phyloP scores from a whole-genome alignment of 2,888 invertebrate genomes.

The Drymonia ruficornis region DNA sequence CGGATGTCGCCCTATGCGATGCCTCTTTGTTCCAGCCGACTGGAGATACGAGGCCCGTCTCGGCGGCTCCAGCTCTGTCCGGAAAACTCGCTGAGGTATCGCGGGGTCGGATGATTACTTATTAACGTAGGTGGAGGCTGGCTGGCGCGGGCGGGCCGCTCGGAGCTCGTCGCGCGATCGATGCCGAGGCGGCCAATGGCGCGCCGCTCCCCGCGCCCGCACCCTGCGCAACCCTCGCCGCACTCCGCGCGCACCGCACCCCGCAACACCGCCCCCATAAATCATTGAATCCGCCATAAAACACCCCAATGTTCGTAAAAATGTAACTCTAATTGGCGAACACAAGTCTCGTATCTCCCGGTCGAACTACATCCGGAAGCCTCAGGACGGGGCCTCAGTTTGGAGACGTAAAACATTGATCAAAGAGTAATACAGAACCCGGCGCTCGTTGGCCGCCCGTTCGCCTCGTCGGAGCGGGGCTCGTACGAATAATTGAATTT shows the following conservation, averaged over 20 bases:
- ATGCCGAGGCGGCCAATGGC: conserved; percentile 83
- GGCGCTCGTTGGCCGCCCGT: conserved; percentile 50
- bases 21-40: conserved; percentile 78
- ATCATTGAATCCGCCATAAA: conserved; percentile 84
- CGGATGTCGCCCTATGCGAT: conserved; percentile 73
- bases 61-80: conserved; percentile 76
- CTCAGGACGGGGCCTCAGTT: conserved; percentile 57
- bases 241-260: conserved; percentile 66
- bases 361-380: conserved; percentile 65
- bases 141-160: conserved; percentile 80
- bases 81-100: conserved; percentile 82
- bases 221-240: conserved; percentile 74
- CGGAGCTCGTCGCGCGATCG: conserved; percentile 79
- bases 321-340: conserved; percentile 82
- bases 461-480: conserved; percentile 59
- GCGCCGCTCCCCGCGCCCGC: conserved; percentile 73
- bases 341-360: conserved; percentile 74
- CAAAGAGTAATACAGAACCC: conserved; percentile 70
- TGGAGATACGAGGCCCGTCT: conserved; percentile 78
- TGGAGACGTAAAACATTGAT: conserved; percentile 74
- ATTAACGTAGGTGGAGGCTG: conserved; percentile 85
- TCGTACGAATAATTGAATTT: conserved; percentile 83
- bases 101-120: conserved; percentile 84
- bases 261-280: conserved; percentile 81
- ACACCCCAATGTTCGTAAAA: conserved; percentile 83